A percentile compares a stretch with the other conserved stretches of the same genome.
Conservation (phyloP, 2,797 vertebrate genomes). For the Potorous gilbertii region DNA sequence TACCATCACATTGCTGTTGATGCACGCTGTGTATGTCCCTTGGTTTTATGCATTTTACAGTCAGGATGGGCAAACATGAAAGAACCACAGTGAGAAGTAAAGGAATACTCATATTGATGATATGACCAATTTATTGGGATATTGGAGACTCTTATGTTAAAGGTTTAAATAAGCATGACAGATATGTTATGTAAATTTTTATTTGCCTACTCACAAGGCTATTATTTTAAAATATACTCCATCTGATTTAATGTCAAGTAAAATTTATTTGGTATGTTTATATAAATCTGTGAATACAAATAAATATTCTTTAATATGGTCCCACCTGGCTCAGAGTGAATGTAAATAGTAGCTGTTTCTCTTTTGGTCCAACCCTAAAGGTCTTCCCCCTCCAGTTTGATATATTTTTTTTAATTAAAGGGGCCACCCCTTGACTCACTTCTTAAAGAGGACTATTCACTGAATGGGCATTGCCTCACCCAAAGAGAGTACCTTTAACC, state of each 20-base stretch:
- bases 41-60: background rate
- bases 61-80: background rate
- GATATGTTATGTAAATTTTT: background rate
- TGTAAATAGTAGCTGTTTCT: too few species aligned
- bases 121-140: background rate
- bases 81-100: background rate
- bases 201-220: background rate
- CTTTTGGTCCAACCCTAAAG: too few species aligned
- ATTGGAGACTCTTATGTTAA: background rate
- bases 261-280: background rate
- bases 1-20: background rate
- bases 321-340: too few species aligned
- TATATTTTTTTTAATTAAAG: too few species aligned
- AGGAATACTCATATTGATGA: background rate
- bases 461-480: too few species aligned
- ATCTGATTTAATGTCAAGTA: background rate
- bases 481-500: too few species aligned
- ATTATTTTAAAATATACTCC: background rate
- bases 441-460: too few species aligned
- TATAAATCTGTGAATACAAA: constrained; percentile 13
- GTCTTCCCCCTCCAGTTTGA: too few species aligned
- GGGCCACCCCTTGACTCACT: too few species aligned
- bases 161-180: constrained; percentile 33
- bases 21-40: background rate
- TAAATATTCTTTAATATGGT: background rate